Base-by-base conservation (phyloP, 2,888 invertebrate genomes). In the Brenthis ino region DNA sequence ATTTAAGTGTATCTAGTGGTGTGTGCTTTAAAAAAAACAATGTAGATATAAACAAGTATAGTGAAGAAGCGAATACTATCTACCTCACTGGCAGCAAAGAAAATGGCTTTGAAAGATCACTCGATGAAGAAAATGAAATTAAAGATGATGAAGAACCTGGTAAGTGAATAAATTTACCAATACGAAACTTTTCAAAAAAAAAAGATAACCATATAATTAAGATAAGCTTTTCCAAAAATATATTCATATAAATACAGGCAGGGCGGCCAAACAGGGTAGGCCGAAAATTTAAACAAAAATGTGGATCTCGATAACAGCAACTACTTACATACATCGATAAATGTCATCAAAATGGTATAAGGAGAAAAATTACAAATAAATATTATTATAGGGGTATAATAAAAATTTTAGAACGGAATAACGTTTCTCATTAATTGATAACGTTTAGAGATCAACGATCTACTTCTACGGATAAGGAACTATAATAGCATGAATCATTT, bases 1-100 rank as follows among this genome's bases (percentile, higher is more conserved):
- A 96, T 82, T 91, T 96, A 20, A 94, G 95, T 75, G 91, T 96
- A 20, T 94, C 95, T 69, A 93, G 95, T 82, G 94, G 95, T 77
- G 84, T 95, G 80, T 90, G 93, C 61, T 94, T 96, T 80, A 94
- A 91, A 72, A 94, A 93, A 77, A 96, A 96, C 81, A 93, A 93
- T 76, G 93, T 95, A 67, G 92, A 94, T 72, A 93, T 94, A 67
- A 87, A 92, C 72, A 94, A 94, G 76, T 94, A 93, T 80, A 91
- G 89, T 68, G 87, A 88, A 67, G 93, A 94, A 83, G 93, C 93
- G 2, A 94, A 95, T 80, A 81, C 87, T 73, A 89, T 93, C 67
- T 91, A 91, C 79, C 84, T 88, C 74, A 89, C 81, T 72, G 90
- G 88, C 28, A 91, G 87, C 61, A 85, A 82, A 14, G 78, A 76